Evolutionary conservation across 2,113 vertebrate species (phyloP).

Genomic region (Eulacestoma nigropectus): DNA sequence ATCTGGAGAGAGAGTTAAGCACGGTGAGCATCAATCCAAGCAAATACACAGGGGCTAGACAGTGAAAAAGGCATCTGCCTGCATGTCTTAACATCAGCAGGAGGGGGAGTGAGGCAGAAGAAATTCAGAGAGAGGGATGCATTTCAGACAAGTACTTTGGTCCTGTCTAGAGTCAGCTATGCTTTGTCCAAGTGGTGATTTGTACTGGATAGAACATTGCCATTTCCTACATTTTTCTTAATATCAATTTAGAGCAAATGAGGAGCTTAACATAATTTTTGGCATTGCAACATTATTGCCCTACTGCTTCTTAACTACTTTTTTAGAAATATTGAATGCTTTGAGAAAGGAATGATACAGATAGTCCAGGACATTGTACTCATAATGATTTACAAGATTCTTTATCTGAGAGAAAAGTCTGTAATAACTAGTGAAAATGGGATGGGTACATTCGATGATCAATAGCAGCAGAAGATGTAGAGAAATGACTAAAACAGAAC

Average conservation of each 20-base stretch:
- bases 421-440: neutral
- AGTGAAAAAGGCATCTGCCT: constrained; percentile 48
- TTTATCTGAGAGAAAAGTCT: neutral
- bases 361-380: neutral
- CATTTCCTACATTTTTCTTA: neutral
- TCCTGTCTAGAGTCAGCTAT: neutral
- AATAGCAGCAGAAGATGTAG: neutral
- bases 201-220: neutral
- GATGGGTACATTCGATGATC: neutral
- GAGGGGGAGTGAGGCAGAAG: neutral
- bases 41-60: neutral
- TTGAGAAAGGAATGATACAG: neutral
- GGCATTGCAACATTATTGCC: neutral
- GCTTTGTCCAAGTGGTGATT: constrained; percentile 10
- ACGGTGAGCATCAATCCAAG: neutral
- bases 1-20: constrained; percentile 15
- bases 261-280: neutral
- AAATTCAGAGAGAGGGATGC: constrained; percentile 1
- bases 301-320: neutral
- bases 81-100: constrained; percentile 17
- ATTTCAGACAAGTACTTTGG: constrained; percentile 7
- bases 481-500: neutral
- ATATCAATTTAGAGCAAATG: neutral
- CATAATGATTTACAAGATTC: neutral
- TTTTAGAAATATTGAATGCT: neutral